phyloP scores from a whole-genome alignment of 2,797 vertebrate genomes.

The Apogon talboti region DNA sequence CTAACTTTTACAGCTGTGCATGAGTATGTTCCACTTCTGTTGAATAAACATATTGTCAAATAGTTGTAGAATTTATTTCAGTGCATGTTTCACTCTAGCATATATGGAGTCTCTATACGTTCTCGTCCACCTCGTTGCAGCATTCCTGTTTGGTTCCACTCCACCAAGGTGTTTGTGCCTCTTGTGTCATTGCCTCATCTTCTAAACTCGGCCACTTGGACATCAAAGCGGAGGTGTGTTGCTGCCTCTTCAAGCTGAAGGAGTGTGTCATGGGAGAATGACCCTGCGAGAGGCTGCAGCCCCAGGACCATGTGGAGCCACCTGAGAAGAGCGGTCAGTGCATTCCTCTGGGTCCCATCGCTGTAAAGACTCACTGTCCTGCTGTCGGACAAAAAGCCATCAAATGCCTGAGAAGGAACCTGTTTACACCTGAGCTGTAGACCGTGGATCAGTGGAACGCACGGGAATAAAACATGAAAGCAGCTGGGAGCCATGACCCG shows the following conservation, averaged over 20 bases:
- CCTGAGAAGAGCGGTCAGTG: conserved; percentile 67
- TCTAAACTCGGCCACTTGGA: conserved; percentile 58
- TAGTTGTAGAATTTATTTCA: neutral
- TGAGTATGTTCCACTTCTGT: neutral
- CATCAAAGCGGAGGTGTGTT: conserved; percentile 74
- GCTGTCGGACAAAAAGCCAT: conserved; percentile 8
- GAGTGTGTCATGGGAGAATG: conserved; percentile 75
- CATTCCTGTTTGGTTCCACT: conserved; percentile 65
- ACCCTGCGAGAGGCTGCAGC: conserved; percentile 55
- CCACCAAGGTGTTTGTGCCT: conserved; percentile 70
- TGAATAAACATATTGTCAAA: neutral
- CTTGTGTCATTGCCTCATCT: conserved; percentile 53
- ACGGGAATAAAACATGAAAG: neutral
- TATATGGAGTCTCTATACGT: no score
- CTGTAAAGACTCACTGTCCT: conserved; percentile 26
- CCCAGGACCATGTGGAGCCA: conserved; percentile 62
- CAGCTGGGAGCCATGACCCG: neutral
- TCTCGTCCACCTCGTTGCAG: conserved; percentile 7
- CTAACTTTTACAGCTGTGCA: neutral
- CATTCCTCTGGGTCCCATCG: conserved; percentile 48
- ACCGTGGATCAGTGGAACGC: conserved; percentile 17
- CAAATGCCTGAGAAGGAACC: conserved; percentile 16
- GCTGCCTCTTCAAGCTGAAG: conserved; percentile 50
- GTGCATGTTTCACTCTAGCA: no score
- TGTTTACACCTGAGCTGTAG: conserved; percentile 26